Conservation (phyloP, 1,140 invertebrate genomes). For the Aricia agestis region DNA sequence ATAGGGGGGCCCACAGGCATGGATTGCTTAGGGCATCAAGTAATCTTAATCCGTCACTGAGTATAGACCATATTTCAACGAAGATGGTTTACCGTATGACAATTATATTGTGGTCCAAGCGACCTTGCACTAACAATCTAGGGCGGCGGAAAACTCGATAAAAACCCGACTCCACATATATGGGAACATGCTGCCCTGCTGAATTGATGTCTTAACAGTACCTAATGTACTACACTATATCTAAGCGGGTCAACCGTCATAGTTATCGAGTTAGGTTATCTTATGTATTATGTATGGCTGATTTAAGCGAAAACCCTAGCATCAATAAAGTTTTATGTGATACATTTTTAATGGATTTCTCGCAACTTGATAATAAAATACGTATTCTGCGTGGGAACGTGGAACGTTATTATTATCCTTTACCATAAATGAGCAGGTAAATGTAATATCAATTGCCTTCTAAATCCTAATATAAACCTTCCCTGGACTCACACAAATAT, state of each 20-base stretch:
- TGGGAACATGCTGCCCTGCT: conserved; percentile 48
- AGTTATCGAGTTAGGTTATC: neutral
- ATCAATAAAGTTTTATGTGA: neutral
- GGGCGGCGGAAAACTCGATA: conserved; percentile 57
- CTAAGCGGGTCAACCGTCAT: neutral
- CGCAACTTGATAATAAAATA: no score
- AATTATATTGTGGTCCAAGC: conserved; percentile 17
- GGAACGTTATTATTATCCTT: no score
- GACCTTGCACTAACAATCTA: conserved; percentile 58
- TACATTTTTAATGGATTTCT: neutral
- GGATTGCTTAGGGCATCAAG: no score
- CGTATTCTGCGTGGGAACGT: no score
- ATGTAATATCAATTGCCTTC: no score
- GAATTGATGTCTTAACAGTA: conserved; percentile 65
- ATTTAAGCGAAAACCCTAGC: neutral
- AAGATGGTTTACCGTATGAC: no score
- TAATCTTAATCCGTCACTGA: no score
- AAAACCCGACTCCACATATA: conserved; percentile 63
- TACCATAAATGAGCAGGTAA: no score
- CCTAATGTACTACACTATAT: conserved; percentile 24
- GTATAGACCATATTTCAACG: no score
- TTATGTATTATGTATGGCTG: neutral
- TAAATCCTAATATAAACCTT: no score
- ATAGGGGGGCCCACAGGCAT: no score
- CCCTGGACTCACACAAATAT: no score